Base-by-base conservation (phyloP, 2,888 invertebrate species). In the Sabatieria punctata region DNA sequence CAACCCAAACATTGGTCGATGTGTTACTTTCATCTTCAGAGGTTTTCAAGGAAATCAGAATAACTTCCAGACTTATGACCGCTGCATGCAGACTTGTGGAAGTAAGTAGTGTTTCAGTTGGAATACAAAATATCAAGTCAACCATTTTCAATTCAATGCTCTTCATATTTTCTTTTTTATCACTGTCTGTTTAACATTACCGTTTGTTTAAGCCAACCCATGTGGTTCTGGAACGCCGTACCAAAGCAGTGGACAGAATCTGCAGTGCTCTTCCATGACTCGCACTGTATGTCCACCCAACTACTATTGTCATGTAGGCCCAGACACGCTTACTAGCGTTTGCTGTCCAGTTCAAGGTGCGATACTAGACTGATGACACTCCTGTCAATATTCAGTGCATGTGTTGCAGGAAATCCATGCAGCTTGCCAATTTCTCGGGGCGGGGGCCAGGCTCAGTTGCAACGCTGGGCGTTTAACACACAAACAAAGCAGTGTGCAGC, bases 31-130 rank as follows among this genome's bases (percentile, higher is more conserved):
- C 41, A 19, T 43, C 24, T 47, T 26, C 30, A 36, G 27, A 3
- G 47, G 47, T 6, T 3, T 52, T 43, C 43, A 53, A 51, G 56
- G 57, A 13, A 57, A 57, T 40, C 52, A 54, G 41, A 57, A 57
- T 48, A 57, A 57, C 48, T 57, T 56, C 50, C 40, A 49, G 23
- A 44, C 51, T 0, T 57, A 41, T 36, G 52, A 49, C 1, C 49
- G 49, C 3, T 57, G 57, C 43, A 45, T 43, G 22, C 38, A 50
- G 33, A 48, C 53, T 0, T 56, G 56, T 22, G 42, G 53, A 49
- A 11, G 51, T 15, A 3, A 15, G 19, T 40, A n/a, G n/a, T n/a
- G n/a, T n/a, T n/a, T n/a, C n/a, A n/a, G n/a, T n/a, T n/a, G n/a
- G n/a, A n/a, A n/a, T n/a, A n/a, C n/a, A n/a, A n/a, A n/a, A n/a